Conservation (phyloP, 1,140 invertebrate species). For the Drosophila virilis region DNA sequence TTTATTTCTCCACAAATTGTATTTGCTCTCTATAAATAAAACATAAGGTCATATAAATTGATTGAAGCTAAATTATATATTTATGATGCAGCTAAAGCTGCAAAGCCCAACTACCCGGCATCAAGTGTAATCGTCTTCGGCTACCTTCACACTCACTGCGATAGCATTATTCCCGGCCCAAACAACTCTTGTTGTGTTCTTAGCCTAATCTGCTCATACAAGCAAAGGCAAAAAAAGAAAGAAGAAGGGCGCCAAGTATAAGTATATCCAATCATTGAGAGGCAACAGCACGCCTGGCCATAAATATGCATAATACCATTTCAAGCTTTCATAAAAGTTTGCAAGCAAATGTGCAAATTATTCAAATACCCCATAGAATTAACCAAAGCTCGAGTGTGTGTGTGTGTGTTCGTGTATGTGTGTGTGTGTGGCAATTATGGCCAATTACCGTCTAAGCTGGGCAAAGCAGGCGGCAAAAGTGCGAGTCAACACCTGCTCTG, state of each 20-base stretch:
- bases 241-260: not conserved
- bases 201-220: slow-evolving; percentile 10
- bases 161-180: not conserved
- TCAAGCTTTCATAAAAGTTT: slow-evolving; percentile 73
- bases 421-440: slow-evolving; percentile 59
- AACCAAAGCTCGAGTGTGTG: slow-evolving; percentile 39
- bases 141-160: too few species aligned
- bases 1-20: not conserved
- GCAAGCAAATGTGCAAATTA: slow-evolving; percentile 79
- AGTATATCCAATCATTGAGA: slow-evolving; percentile 31
- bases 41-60: not conserved
- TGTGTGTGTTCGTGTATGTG: slow-evolving; percentile 4
- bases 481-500: slow-evolving; percentile 50
- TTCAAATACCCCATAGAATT: slow-evolving; percentile 76
- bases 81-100: not conserved
- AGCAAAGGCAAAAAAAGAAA: not conserved
- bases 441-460: slow-evolving; percentile 55
- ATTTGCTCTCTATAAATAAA: not conserved
- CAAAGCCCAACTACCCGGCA: not conserved
- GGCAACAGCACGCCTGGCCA: slow-evolving; percentile 46
- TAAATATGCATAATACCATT: slow-evolving; percentile 80
- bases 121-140: slow-evolving; percentile 6
- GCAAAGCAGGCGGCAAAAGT: slow-evolving; percentile 60
- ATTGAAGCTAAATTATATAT: slow-evolving; percentile 2
- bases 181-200: slow-evolving; percentile 7